These are phyloP conservation scores for Cryptus viduatorius DNA, from an alignment of 2,888 invertebrate genomes.

Conservation along the genomic window DNA sequence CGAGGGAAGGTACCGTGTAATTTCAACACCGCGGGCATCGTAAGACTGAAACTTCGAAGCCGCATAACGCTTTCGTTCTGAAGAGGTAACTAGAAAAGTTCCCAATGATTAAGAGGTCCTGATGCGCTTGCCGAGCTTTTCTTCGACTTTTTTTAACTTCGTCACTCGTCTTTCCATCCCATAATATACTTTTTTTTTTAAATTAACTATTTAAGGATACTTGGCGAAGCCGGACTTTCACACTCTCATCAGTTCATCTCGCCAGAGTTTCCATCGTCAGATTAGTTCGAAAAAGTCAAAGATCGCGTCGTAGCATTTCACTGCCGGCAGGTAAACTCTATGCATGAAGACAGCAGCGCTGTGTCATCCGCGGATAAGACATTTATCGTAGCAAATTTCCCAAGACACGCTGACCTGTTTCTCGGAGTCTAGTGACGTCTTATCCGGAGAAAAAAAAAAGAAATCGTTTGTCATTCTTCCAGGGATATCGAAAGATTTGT, in stretches of 20 bases:
- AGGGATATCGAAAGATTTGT: constrained; percentile 41
- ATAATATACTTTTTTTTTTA: constrained; percentile 39
- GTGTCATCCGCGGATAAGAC: not conserved
- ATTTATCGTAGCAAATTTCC: constrained; percentile 12
- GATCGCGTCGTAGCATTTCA: no score
- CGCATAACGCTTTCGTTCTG: constrained; percentile 17
- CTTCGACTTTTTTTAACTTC: constrained; percentile 31
- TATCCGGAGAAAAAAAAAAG: constrained; percentile 31
- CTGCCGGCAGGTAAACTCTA: not conserved
- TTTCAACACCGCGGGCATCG: constrained; percentile 29
- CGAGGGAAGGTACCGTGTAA: constrained; percentile 15
- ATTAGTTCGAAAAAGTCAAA: not conserved
- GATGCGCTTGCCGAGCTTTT: constrained; percentile 31
- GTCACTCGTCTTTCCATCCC: not conserved
- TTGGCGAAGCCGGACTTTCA: not conserved
- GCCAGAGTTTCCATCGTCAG: constrained; percentile 17
- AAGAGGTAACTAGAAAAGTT: constrained; percentile 65
- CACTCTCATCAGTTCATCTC: constrained; percentile 16
- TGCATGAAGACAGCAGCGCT: not conserved
- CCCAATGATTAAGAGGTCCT: constrained; percentile 56
- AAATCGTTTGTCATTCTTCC: constrained; percentile 4
- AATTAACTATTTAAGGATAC: constrained; percentile 52
- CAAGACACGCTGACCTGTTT: not conserved
- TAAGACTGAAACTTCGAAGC: constrained; percentile 25
- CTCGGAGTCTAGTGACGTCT: not conserved